Conservation (phyloP, 2,888 invertebrate species). For the Glyphotaelius pellucidus region DNA sequence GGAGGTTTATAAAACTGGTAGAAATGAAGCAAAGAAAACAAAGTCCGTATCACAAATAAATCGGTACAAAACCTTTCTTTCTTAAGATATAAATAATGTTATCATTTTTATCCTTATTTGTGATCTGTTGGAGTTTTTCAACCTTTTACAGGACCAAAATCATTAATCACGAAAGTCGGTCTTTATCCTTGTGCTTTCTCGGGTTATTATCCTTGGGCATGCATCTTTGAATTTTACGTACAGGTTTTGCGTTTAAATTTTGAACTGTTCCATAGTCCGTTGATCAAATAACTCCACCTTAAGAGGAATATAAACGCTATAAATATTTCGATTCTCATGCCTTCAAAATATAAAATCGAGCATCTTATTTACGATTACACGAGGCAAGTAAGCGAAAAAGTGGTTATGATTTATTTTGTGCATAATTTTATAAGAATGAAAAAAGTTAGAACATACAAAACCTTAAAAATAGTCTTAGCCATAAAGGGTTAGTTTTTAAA, state of each 20-base stretch:
- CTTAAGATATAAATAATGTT: not conserved
- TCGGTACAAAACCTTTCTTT: too few species aligned
- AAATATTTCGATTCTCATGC: too few species aligned
- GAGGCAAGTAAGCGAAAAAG: too few species aligned
- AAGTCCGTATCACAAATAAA: not conserved
- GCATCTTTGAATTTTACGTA: not conserved
- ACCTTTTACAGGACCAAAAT: not conserved
- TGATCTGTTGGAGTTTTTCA: not conserved
- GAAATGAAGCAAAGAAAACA: not conserved
- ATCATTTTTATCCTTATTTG: not conserved
- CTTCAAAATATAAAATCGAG: too few species aligned
- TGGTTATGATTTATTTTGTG: too few species aligned
- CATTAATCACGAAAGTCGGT: not conserved
- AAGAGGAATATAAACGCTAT: too few species aligned
- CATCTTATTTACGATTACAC: too few species aligned
- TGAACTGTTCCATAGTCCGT: not conserved
- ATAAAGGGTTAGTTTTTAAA: too few species aligned
- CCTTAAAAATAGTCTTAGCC: too few species aligned
- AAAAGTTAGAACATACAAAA: too few species aligned
- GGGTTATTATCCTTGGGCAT: not conserved
- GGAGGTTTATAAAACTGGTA: not conserved
- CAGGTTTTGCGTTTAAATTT: not conserved
- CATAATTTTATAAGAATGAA: too few species aligned
- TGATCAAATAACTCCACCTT: too few species aligned
- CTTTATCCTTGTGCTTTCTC: not conserved